Conservation (phyloP, 2,797 vertebrate species). For the Acanthurus leucopareius region DNA sequence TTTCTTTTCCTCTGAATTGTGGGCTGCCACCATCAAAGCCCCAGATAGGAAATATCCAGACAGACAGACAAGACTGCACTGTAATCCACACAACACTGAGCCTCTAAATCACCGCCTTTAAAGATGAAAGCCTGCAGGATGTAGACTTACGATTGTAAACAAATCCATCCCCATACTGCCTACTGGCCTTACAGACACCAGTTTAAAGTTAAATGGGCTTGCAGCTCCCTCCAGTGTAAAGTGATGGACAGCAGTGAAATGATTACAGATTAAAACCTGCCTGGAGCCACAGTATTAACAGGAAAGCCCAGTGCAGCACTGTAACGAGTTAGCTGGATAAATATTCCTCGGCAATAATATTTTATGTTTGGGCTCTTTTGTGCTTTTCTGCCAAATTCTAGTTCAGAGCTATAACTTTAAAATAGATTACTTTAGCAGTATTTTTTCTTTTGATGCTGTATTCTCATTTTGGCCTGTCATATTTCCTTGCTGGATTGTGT, state of each 20-base stretch:
- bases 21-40: conserved; percentile 48
- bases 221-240: conserved; percentile 76
- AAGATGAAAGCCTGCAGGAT: conserved; percentile 48
- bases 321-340: conserved; percentile 25
- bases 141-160: conserved; percentile 44
- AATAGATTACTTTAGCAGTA: conserved; percentile 11
- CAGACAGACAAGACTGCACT: conserved; percentile 23
- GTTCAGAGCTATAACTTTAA: background rate
- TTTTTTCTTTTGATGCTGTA: background rate
- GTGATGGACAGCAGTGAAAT: conserved; percentile 56
- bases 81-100: conserved; percentile 31
- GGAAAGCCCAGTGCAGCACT: conserved; percentile 4
- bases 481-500: conserved; percentile 34
- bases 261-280: conserved; percentile 51
- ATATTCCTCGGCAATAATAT: conserved; percentile 22
- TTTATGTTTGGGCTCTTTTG: conserved; percentile 19
- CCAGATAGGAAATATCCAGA: conserved; percentile 37
- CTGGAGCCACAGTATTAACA: conserved; percentile 9
- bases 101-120: conserved; percentile 57
- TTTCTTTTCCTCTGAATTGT: conserved; percentile 33
- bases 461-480: conserved; percentile 2
- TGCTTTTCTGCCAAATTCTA: background rate
- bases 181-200: conserved; percentile 23
- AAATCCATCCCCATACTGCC: conserved; percentile 39
- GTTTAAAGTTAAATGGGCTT: conserved; percentile 49